Conservation (phyloP, 2,113 vertebrate genomes). For the Pao palembangensis region DNA sequence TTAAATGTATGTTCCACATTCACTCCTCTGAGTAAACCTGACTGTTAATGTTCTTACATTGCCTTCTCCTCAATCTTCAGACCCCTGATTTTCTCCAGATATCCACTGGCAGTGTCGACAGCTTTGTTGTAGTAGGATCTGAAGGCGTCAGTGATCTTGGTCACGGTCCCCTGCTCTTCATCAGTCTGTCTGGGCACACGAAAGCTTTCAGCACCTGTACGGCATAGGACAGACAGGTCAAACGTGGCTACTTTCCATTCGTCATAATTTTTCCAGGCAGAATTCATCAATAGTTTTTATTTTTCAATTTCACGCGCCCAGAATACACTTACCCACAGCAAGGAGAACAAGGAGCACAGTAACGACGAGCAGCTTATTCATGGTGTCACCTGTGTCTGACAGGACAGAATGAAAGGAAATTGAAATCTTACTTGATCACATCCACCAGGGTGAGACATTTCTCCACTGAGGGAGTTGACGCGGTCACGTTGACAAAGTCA, state of each 20-base stretch:
- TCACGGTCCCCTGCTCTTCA: slow-evolving; percentile 42
- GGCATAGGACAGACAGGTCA: not conserved
- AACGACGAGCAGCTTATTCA: slow-evolving; percentile 71
- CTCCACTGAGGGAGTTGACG: slow-evolving; percentile 4
- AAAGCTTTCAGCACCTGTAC: slow-evolving; percentile 66
- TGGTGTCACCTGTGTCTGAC: slow-evolving; percentile 53
- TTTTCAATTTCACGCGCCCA: not conserved
- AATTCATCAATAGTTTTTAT: not conserved
- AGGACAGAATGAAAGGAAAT: slow-evolving; percentile 8
- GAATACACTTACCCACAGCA: slow-evolving; percentile 63
- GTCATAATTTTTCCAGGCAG: not conserved
- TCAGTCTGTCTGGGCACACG: slow-evolving; percentile 56
- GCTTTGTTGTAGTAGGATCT: slow-evolving; percentile 50
- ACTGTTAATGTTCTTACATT: slow-evolving; percentile 53
- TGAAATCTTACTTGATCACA: slow-evolving; percentile 4
- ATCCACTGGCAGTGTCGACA: slow-evolving; percentile 39
- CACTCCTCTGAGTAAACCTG: too few relatives aligned
- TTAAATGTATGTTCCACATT: not conserved
- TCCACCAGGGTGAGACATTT: slow-evolving; percentile 61
- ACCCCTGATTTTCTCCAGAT: slow-evolving; percentile 55
- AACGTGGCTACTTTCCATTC: not conserved
- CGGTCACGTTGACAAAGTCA: not conserved
- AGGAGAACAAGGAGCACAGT: slow-evolving; percentile 65
- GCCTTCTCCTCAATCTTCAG: slow-evolving; percentile 67
- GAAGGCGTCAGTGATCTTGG: slow-evolving; percentile 35